Base-by-base conservation (phyloP, 2,888 invertebrate genomes). In the Drosophila hawaiiensis region DNA sequence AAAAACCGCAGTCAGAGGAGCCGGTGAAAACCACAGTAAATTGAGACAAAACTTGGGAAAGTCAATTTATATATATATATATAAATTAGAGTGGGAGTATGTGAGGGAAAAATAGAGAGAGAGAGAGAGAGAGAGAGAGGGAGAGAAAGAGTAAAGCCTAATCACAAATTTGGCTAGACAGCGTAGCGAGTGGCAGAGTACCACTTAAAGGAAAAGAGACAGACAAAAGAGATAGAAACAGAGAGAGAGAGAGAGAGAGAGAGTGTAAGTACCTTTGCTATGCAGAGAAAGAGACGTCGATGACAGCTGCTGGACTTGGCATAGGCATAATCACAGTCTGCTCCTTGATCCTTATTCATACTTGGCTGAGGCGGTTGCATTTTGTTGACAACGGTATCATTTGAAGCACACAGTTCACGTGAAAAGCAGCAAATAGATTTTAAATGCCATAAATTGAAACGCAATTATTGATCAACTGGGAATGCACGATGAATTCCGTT, bases 271-370 rank as follows among this genome's bases (percentile, higher is more conserved):
- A 91, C 91, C 91, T 91, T 92, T 76, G 89, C 73, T 69, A 91
- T 77, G 76, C 82, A 87, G 62, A 91, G 73, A 66, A 90, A 91
- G 64, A 92, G 73, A 63, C 89, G 91, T 68, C 83, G 89, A 84
- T 91, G 91, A 63, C 91, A 91, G 70, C 82, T 85, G 55, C 73
- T 69, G 60, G 78, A 80, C 54, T 88, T 83, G 72, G 74, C 75
- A 72, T 81, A 54, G 5, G 47, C 65, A 68, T 75, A 65, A 33
- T 72, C 63, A 56, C 39, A 54, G 49, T 80, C 68, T 7, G 16
- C 62, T 76, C 37, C 80, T 52, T 55, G 60, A 47, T 47, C 47
- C 25, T 54, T 66, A 66, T 80, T 72, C 68, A 80, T 68, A 65
- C n/a, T 61, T 28, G 59, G 68, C 25, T 67, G 64, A 39, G 62